Conservation (phyloP, 1,140 invertebrate genomes). For the Drosophila bifasciata region DNA sequence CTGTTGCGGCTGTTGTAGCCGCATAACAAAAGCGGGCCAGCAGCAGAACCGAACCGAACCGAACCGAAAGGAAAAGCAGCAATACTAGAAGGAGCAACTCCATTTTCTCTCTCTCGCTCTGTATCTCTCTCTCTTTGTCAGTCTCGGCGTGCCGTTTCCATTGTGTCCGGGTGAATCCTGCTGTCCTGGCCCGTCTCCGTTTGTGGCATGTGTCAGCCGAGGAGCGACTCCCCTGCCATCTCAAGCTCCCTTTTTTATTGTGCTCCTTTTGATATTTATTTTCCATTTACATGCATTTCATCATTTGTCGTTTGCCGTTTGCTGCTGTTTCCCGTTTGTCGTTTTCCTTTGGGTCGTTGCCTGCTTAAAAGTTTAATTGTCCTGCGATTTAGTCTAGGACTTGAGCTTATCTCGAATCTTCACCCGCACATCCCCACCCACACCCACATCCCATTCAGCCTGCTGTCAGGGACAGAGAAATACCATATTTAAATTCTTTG, state of each 20-base stretch:
- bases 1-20: constrained; percentile 67
- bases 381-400: constrained; percentile 55
- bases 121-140: constrained; percentile 41
- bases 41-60: no score
- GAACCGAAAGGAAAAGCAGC: no score
- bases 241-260: constrained; percentile 6
- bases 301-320: constrained; percentile 59
- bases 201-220: constrained; percentile 73
- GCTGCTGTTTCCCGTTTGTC: not conserved
- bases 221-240: not conserved
- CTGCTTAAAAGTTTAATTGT: constrained; percentile 80
- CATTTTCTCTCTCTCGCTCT: constrained; percentile 1
- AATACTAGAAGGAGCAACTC: constrained; percentile 27
- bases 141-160: constrained; percentile 18
- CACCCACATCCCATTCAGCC: constrained; percentile 47
- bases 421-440: constrained; percentile 17
- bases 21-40: constrained; percentile 33
- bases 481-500: constrained; percentile 37
- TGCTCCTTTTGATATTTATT: constrained; percentile 61
- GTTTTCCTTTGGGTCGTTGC: constrained; percentile 32
- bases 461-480: constrained; percentile 52
- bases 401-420: constrained; percentile 33
- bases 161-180: constrained; percentile 58
- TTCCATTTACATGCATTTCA: constrained; percentile 76
- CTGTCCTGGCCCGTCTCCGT: constrained; percentile 42